A percentile compares a stretch with the other conserved stretches of the same genome.
These are phyloP conservation scores for Oreochromis spilurus DNA, from an alignment of 2,113 vertebrate genomes.

Conservation along the genomic window DNA sequence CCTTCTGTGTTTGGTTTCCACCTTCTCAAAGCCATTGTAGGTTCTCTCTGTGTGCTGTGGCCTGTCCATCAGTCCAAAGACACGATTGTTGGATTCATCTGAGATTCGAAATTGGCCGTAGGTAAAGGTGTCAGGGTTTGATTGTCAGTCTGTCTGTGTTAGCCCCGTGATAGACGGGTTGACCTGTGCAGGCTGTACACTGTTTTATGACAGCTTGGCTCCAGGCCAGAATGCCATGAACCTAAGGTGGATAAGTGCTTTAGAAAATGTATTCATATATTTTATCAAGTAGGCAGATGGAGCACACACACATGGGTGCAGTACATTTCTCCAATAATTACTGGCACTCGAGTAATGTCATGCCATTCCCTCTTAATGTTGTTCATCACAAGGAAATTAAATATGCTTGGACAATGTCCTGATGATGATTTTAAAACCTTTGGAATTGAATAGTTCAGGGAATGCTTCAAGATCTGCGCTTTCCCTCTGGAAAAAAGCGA, in stretches of 20 bases:
- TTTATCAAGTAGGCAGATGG: not conserved
- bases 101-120: not conserved
- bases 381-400: not conserved
- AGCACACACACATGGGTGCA: not conserved
- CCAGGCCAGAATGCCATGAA: not conserved
- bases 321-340: not conserved
- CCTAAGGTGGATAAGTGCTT: not conserved
- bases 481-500: not conserved
- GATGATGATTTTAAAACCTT: not conserved
- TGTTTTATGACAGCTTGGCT: not conserved
- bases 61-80: not conserved
- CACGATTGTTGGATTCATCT: not conserved
- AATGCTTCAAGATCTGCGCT: not conserved
- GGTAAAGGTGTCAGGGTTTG: not conserved
- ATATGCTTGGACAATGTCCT: not conserved
- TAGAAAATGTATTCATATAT: not conserved
- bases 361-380: not conserved
- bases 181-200: not conserved
- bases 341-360: not conserved
- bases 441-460: not conserved
- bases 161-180: not conserved
- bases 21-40: not conserved
- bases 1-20: not conserved
- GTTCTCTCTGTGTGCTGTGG: not conserved
- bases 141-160: not conserved